A percentile compares a stretch with the other conserved stretches of the same genome.
Conservation (phyloP, 2,113 vertebrate species). For the Pseudorasbora parva region DNA sequence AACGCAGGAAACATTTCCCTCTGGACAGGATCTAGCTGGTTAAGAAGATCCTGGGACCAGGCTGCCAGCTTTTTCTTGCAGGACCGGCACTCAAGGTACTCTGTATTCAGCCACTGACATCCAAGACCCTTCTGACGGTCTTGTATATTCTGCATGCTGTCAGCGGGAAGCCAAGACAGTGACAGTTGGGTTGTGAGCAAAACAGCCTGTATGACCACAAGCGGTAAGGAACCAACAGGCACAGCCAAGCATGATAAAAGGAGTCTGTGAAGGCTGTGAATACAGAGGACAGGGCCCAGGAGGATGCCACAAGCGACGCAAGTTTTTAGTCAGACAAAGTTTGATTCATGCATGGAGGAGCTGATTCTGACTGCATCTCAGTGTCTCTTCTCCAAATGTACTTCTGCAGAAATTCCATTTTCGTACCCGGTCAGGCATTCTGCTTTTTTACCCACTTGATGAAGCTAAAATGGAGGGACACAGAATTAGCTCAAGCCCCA, state of each 20-base stretch:
- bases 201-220: background rate
- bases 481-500: too few relatives aligned
- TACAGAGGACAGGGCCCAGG: background rate
- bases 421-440: too few relatives aligned
- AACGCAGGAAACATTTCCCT: too few relatives aligned
- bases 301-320: conserved; percentile 6
- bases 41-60: conserved; percentile 12
- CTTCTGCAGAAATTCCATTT: too few relatives aligned
- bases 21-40: too few relatives aligned
- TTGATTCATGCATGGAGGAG: too few relatives aligned
- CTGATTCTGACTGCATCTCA: too few relatives aligned
- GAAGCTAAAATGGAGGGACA: too few relatives aligned
- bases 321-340: background rate
- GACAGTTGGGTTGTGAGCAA: background rate
- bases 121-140: conserved; percentile 18
- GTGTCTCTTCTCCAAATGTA: too few relatives aligned
- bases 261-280: background rate
- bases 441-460: too few relatives aligned
- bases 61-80: conserved; percentile 4
- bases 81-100: conserved; percentile 26
- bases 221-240: too few relatives aligned
- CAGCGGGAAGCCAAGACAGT: background rate
- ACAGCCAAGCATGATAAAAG: too few relatives aligned
- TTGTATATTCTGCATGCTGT: background rate
- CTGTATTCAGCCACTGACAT: conserved; percentile 13